These are phyloP conservation scores for Apocheima hispidaria DNA, from an alignment of 2,888 invertebrate species.

Conservation along the genomic window DNA sequence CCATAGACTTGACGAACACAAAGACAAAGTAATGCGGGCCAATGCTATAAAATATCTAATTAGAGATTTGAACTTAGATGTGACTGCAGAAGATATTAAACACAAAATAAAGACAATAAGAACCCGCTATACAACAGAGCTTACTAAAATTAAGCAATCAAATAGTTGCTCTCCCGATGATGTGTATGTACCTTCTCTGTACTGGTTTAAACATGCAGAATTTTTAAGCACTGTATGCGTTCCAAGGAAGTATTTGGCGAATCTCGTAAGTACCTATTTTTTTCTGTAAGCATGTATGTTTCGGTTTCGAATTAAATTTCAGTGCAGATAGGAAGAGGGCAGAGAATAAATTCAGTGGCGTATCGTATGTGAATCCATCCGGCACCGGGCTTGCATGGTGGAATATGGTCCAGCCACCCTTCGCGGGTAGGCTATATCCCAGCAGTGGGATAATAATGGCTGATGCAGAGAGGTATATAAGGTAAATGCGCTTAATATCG, in stretches of 20 bases:
- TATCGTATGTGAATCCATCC: too few species aligned
- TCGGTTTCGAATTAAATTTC: not conserved
- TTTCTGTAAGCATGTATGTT: not conserved
- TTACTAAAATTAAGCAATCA: constrained; percentile 37
- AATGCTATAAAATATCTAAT: constrained; percentile 44
- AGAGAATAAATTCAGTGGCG: too few species aligned
- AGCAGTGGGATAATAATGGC: too few species aligned
- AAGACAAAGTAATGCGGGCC: constrained; percentile 38
- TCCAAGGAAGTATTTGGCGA: constrained; percentile 30
- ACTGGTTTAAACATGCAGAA: constrained; percentile 40
- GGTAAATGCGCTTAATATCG: too few species aligned
- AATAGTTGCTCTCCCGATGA: constrained; percentile 37
- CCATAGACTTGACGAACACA: constrained; percentile 44
- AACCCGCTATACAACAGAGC: constrained; percentile 38
- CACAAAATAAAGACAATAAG: constrained; percentile 37
- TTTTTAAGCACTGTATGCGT: constrained; percentile 38
- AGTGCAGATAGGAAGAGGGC: too few species aligned
- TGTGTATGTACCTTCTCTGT: constrained; percentile 33
- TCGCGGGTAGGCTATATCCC: too few species aligned
- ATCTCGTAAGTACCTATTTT: constrained; percentile 26
- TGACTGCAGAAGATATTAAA: constrained; percentile 37
- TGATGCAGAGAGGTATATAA: too few species aligned
- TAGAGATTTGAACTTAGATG: constrained; percentile 41
- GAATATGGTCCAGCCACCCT: too few species aligned
- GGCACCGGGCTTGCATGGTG: too few species aligned